Conservation (phyloP, 2,113 vertebrate genomes). For the Oreochromis aureus region DNA sequence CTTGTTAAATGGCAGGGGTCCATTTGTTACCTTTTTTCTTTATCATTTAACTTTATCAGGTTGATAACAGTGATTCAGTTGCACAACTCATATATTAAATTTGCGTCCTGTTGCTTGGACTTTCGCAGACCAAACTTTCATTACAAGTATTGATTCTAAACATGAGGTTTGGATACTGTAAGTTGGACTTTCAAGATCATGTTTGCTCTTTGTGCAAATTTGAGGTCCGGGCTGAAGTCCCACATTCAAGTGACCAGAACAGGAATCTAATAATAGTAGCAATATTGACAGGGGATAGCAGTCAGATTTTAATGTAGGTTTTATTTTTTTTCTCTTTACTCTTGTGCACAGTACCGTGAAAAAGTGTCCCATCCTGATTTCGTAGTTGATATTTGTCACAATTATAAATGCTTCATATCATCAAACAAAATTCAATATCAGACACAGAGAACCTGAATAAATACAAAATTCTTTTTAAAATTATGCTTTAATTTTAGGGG, state of each 20-base stretch:
- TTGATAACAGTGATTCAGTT: background rate
- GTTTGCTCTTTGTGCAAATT: background rate
- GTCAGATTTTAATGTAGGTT: background rate
- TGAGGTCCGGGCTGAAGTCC: background rate
- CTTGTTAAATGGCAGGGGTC: background rate
- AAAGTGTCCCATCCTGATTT: background rate
- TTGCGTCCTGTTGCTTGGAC: background rate
- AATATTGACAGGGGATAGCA: background rate
- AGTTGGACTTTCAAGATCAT: background rate
- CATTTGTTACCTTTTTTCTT: background rate
- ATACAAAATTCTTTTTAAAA: background rate
- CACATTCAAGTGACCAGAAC: background rate
- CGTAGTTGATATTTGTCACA: background rate
- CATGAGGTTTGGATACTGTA: background rate
- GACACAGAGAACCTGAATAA: background rate
- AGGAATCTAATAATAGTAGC: background rate
- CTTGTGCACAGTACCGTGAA: background rate
- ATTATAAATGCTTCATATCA: background rate
- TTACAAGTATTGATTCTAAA: background rate
- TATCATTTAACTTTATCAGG: background rate
- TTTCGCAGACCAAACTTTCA: background rate
- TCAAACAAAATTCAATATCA: background rate
- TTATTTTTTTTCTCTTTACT: background rate
- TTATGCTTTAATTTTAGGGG: background rate
- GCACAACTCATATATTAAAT: background rate